A percentile compares a stretch with the other conserved stretches of the same genome.
These are phyloP conservation scores for Ormyrus rosae DNA, from an alignment of 2,888 invertebrate genomes.

Conservation along the genomic window DNA sequence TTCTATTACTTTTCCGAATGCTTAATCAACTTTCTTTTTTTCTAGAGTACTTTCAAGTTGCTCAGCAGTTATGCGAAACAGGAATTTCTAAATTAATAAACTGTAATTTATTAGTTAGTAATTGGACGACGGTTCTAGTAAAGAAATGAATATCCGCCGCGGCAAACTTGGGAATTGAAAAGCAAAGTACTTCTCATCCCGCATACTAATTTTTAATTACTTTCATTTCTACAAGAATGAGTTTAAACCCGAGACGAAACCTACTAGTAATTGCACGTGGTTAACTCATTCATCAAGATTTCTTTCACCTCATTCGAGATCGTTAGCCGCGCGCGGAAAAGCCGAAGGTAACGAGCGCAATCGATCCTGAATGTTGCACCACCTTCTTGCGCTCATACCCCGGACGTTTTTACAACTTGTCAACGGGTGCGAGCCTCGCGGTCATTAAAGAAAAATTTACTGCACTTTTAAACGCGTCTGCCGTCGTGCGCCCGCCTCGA, in stretches of 20 bases:
- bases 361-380: slow-evolving; percentile 24
- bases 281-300: slow-evolving; percentile 30
- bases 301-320: slow-evolving; percentile 18
- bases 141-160: no score
- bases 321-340: slow-evolving; percentile 28
- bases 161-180: no score
- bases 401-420: neutral
- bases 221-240: neutral
- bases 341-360: slow-evolving; percentile 15
- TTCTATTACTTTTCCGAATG: no score
- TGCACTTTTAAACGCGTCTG: neutral
- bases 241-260: neutral
- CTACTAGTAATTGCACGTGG: slow-evolving; percentile 23
- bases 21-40: no score
- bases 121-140: no score
- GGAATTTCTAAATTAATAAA: no score
- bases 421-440: neutral
- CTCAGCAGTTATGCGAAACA: no score
- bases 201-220: no score
- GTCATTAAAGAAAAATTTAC: slow-evolving; percentile 20
- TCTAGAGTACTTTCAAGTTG: no score
- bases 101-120: no score
- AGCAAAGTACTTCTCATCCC: no score
- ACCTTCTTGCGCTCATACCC: neutral
- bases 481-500: no score